phyloP scores from a whole-genome alignment of 2,888 invertebrate species.

The Litoditis marina region DNA sequence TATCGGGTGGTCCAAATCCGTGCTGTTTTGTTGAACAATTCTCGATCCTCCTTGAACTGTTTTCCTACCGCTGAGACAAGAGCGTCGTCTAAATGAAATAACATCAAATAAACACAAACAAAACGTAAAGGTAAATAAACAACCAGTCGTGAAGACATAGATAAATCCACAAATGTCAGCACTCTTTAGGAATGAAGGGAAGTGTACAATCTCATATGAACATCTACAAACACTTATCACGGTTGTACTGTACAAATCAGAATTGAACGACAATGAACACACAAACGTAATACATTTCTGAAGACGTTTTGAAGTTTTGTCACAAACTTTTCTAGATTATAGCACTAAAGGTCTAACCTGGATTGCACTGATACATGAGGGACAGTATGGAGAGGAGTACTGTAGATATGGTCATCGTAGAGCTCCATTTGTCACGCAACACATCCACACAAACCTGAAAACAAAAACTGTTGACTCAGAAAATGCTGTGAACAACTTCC shows the following conservation, averaged over 20 bases:
- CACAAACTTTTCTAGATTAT: not conserved
- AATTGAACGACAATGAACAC: no score
- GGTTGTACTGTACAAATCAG: no score
- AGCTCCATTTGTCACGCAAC: slow-evolving; percentile 82
- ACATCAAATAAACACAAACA: no score
- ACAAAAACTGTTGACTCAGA: no score
- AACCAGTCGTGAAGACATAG: no score
- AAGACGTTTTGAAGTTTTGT: no score
- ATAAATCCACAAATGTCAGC: no score
- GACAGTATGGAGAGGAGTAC: slow-evolving; percentile 95
- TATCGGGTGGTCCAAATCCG: slow-evolving; percentile 97
- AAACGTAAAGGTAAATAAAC: not conserved
- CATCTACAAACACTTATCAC: no score
- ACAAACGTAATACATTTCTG: no score
- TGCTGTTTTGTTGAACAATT: slow-evolving; percentile 66
- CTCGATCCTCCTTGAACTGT: slow-evolving; percentile 92
- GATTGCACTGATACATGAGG: slow-evolving; percentile 68
- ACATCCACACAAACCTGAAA: slow-evolving; percentile 11
- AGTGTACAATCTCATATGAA: no score
- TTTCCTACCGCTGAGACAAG: slow-evolving; percentile 95
- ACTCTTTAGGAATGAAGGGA: no score
- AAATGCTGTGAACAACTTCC: no score
- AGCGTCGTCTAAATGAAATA: slow-evolving; percentile 73
- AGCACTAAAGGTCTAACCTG: slow-evolving; percentile 66
- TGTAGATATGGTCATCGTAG: slow-evolving; percentile 96